phyloP scores from a whole-genome alignment of 2,888 invertebrate species.

The Druceiella hillmani region DNA sequence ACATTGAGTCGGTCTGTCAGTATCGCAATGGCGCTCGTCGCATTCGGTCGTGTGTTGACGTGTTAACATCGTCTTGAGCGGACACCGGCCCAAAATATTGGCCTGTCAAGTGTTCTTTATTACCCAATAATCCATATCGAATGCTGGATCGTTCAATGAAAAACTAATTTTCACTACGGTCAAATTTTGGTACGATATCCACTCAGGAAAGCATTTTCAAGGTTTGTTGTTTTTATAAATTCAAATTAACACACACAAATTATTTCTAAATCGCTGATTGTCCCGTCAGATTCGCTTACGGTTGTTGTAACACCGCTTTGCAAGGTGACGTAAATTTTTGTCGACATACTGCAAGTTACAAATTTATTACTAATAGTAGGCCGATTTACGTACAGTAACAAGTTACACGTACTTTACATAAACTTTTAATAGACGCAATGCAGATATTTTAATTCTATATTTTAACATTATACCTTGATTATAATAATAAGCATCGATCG shows the following conservation, averaged over 20 bases:
- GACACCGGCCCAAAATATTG: slow-evolving; percentile 57
- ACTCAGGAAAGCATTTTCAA: slow-evolving; percentile 52
- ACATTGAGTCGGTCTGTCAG: slow-evolving; percentile 41
- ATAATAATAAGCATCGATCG: too few species aligned
- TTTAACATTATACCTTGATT: too few species aligned
- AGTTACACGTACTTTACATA: too few species aligned
- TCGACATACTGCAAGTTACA: too few species aligned
- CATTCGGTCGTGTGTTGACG: slow-evolving; percentile 46
- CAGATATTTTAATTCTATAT: too few species aligned
- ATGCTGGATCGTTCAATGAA: too few species aligned
- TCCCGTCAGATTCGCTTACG: slow-evolving; percentile 36
- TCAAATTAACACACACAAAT: too few species aligned
- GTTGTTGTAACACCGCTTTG: slow-evolving; percentile 35
- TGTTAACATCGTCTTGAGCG: slow-evolving; percentile 47
- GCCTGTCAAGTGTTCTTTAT: slow-evolving; percentile 49
- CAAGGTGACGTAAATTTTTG: too few species aligned
- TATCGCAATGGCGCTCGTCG: slow-evolving; percentile 53
- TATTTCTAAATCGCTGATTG: slow-evolving; percentile 38
- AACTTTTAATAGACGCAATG: too few species aligned
- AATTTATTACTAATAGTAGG: too few species aligned
- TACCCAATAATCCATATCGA: slow-evolving; percentile 10
- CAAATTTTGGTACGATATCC: slow-evolving; percentile 55
- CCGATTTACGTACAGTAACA: too few species aligned
- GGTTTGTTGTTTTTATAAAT: slow-evolving; percentile 48
- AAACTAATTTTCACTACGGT: slow-evolving; percentile 39